These are phyloP conservation scores for Cistogaster globosa DNA, from an alignment of 2,888 invertebrate species.

Conservation along the genomic window DNA sequence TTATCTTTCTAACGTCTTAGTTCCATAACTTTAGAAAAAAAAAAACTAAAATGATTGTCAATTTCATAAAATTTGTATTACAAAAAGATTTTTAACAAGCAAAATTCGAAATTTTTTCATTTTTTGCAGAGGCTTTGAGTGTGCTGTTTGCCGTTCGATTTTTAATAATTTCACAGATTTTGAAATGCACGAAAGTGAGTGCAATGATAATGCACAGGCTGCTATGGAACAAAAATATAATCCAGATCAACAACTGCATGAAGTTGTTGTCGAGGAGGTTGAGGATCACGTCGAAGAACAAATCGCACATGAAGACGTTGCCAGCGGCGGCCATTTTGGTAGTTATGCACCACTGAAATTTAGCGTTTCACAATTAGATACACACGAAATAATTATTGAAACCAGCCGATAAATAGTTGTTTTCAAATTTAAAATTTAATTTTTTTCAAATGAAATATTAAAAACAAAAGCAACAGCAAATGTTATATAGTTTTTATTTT, in stretches of 20 bases:
- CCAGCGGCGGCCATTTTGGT: constrained; percentile 74
- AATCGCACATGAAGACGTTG: constrained; percentile 46
- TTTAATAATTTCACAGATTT: constrained; percentile 81
- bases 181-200: constrained; percentile 80
- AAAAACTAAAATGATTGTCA: too few relatives aligned
- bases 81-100: too few relatives aligned
- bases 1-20: too few relatives aligned
- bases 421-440: background rate
- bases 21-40: too few relatives aligned
- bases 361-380: constrained; percentile 79
- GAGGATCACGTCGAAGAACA: constrained; percentile 56
- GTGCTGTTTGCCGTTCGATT: constrained; percentile 80
- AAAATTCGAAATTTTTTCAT: background rate
- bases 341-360: constrained; percentile 80
- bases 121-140: constrained; percentile 78
- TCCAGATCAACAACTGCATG: constrained; percentile 65
- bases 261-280: constrained; percentile 62
- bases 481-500: constrained; percentile 43
- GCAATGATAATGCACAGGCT: constrained; percentile 74
- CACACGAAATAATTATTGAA: constrained; percentile 81
- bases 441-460: constrained; percentile 2
- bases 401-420: constrained; percentile 78
- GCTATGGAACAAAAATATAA: constrained; percentile 66
- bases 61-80: too few relatives aligned
- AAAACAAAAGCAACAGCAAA: constrained; percentile 12